phyloP scores from a whole-genome alignment of 2,797 vertebrate species.

The Sitta carolinensis region DNA sequence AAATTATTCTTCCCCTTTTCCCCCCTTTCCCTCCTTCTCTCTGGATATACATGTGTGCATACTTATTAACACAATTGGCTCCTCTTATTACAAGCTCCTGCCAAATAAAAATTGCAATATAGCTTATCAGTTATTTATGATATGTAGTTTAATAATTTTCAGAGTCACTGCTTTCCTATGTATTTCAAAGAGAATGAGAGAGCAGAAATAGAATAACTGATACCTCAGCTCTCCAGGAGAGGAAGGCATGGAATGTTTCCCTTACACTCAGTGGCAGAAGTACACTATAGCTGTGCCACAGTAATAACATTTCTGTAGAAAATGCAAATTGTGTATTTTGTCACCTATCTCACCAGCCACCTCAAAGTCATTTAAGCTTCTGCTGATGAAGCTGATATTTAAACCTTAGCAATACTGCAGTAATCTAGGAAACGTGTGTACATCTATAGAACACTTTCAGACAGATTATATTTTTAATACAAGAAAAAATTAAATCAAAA shows the following conservation, averaged over 20 bases:
- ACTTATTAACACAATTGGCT: background rate
- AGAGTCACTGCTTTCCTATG: background rate
- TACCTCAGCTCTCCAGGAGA: background rate
- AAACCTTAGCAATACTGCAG: background rate
- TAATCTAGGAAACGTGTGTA: background rate
- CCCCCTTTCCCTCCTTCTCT: background rate
- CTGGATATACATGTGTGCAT: background rate
- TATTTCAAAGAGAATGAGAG: background rate
- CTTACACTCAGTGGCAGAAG: background rate
- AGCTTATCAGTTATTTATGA: background rate
- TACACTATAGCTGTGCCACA: background rate
- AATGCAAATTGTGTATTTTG: background rate
- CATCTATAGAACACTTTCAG: background rate
- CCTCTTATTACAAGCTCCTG: background rate
- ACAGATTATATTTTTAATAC: background rate
- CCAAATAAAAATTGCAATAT: background rate
- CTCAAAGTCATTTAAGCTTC: background rate
- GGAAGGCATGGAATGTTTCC: background rate
- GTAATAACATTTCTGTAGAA: background rate
- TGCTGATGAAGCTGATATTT: conserved; percentile 9
- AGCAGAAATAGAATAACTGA: background rate
- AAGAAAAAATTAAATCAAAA: conserved; percentile 11
- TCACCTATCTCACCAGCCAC: background rate
- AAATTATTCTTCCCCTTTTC: background rate
- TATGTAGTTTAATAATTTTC: background rate